Evolutionary conservation across 35 echinoderm and acorn worm species (phyloP), one percentile per base, ranked within the genome.

Genomic region (Heliocidaris tuberculata): DNA sequence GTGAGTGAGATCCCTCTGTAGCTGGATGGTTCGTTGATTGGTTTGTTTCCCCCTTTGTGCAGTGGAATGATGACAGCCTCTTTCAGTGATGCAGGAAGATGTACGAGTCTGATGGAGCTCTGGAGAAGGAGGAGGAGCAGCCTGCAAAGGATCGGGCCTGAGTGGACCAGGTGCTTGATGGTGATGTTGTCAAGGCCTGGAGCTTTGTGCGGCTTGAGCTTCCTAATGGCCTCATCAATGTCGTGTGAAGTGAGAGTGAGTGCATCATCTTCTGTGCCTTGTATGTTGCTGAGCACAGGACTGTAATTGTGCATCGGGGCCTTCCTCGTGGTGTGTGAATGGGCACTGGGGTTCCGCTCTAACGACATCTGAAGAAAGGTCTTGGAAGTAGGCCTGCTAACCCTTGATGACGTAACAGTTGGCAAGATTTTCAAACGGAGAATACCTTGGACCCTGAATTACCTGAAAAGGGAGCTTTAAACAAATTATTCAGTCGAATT

Each of bases 361-460:
- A 11, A 13, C 61, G 61, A 24, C 61, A 71, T 71, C 61, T 11
- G 61, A 11, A 13, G 61, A 71, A 24, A 88, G 86, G 86, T 88
- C 86, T 31, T 88, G 86, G 31, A 88, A 88, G 31, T 88, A 88
- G 13, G 86, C 31, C 10, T 88, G 86, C 86, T 30, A 88, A 30
- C 86, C 86, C 13, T 88, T 30, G 10, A 88, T 71, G 61, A 71
- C 61, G n/a, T n/a, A n/a, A n/a, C n/a, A n/a, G n/a, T n/a, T n/a
- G n/a, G n/a, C n/a, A n/a, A n/a, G n/a, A n/a, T n/a, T n/a, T n/a
- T n/a, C n/a, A n/a, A n/a, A n/a, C n/a, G n/a, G n/a, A n/a, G n/a
- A n/a, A n/a, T n/a, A n/a, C n/a, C n/a, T n/a, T n/a, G n/a, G n/a
- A n/a, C n/a, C n/a, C n/a, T n/a, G n/a, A n/a, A n/a, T n/a, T n/a